These are phyloP conservation scores for Clarias magur DNA, from an alignment of 2,113 vertebrate genomes.

Conservation along the genomic window DNA sequence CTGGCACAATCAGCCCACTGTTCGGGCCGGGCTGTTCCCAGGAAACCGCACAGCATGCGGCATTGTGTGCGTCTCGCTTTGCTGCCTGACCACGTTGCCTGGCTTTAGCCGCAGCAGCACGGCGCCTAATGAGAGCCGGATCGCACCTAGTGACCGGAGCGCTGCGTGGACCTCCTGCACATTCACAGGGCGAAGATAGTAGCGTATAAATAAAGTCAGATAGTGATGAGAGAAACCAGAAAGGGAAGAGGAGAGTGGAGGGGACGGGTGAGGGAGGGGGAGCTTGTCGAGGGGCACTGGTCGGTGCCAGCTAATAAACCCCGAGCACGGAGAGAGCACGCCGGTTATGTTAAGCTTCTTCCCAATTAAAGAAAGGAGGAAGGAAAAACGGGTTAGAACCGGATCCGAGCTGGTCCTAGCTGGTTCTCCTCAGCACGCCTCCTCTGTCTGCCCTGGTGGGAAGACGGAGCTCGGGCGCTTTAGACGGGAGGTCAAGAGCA, in stretches of 20 bases:
- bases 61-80: slow-evolving; percentile 76
- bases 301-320: slow-evolving; percentile 56
- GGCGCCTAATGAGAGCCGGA: slow-evolving; percentile 19
- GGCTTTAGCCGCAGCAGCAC: slow-evolving; percentile 59
- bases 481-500: slow-evolving; percentile 45
- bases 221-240: slow-evolving; percentile 4
- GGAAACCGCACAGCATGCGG: slow-evolving; percentile 77
- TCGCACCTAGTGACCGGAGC: slow-evolving; percentile 34
- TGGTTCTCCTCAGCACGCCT: slow-evolving; percentile 67
- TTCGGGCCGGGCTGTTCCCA: slow-evolving; percentile 75
- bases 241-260: slow-evolving; percentile 38
- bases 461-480: slow-evolving; percentile 55
- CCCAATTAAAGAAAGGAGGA: slow-evolving; percentile 64
- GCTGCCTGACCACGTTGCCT: slow-evolving; percentile 77
- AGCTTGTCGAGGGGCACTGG: slow-evolving; percentile 37
- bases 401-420: slow-evolving; percentile 75
- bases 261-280: slow-evolving; percentile 32
- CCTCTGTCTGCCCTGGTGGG: slow-evolving; percentile 64
- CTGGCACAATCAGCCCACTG: slow-evolving; percentile 78
- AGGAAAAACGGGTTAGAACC: slow-evolving; percentile 67
- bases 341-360: slow-evolving; percentile 63
- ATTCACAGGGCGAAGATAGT: neutral
- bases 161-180: neutral
- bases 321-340: slow-evolving; percentile 57
- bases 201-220: neutral